phyloP scores from a whole-genome alignment of 2,797 vertebrate genomes.

The Pempheris klunzingeri region DNA sequence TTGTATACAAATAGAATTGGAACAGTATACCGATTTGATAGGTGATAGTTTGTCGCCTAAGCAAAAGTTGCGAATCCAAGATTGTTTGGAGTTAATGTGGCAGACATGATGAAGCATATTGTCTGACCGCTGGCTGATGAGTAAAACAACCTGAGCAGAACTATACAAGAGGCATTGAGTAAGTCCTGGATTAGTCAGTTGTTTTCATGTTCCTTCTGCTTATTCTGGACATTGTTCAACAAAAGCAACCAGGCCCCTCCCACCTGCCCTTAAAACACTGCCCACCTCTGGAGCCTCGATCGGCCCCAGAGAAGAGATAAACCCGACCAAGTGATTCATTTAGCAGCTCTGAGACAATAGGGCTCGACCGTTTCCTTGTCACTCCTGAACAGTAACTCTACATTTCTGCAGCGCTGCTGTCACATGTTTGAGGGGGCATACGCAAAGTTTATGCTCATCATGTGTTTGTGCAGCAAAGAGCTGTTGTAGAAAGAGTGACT shows the following conservation, averaged over 20 bases:
- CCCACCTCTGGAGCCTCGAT: slow-evolving; percentile 62
- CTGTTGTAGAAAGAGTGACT: slow-evolving; percentile 54
- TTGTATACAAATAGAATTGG: background rate
- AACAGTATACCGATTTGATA: background rate
- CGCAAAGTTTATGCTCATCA: slow-evolving; percentile 40
- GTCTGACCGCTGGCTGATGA: slow-evolving; percentile 45
- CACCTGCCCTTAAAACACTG: slow-evolving; percentile 45
- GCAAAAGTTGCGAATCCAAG: slow-evolving; percentile 3
- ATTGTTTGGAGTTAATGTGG: background rate
- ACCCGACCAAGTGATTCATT: slow-evolving; percentile 56
- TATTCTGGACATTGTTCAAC: slow-evolving; percentile 75
- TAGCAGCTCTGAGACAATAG: slow-evolving; percentile 33
- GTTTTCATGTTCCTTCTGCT: slow-evolving; percentile 78
- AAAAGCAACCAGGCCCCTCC: slow-evolving; percentile 68
- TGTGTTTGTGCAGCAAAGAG: slow-evolving; percentile 48
- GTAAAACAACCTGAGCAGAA: slow-evolving; percentile 50
- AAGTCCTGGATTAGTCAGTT: slow-evolving; percentile 67
- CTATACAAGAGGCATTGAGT: slow-evolving; percentile 40
- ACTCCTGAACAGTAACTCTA: slow-evolving; percentile 36
- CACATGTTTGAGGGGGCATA: slow-evolving; percentile 38
- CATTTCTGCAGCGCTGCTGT: slow-evolving; percentile 20
- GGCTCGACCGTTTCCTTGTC: slow-evolving; percentile 21
- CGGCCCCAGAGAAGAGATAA: slow-evolving; percentile 46
- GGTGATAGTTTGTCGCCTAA: background rate
- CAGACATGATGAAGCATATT: slow-evolving; percentile 31